A percentile compares a stretch with the other conserved stretches of the same genome.
Evolutionary conservation across 2,797 vertebrate genomes (phyloP).

Genomic region (Spinibarbus caldwelli): DNA sequence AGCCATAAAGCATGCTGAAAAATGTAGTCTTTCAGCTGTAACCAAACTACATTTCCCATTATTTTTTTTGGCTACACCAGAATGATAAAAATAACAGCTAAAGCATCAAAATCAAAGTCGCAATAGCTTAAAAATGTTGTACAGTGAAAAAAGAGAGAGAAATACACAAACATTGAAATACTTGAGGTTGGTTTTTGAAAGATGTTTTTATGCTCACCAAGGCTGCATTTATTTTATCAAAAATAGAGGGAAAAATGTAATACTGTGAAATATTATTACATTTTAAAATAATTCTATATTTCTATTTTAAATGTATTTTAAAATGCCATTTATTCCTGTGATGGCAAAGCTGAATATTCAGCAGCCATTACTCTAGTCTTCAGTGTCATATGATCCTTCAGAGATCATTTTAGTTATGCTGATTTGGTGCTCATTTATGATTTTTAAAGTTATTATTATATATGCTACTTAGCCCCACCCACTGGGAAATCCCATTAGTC

Average conservation of each 20-base stretch:
- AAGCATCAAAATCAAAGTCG: no score
- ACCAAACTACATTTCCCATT: background rate
- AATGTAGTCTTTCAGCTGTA: no score
- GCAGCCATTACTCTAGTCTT: background rate
- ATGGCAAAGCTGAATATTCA: background rate
- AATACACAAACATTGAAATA: no score
- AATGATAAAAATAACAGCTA: background rate
- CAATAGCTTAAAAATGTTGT: no score
- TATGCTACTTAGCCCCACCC: background rate
- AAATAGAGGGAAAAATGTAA: no score
- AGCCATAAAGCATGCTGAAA: background rate
- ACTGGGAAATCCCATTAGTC: background rate
- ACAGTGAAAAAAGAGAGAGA: no score
- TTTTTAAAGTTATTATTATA: background rate
- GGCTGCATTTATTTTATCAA: no score
- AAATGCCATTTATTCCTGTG: background rate
- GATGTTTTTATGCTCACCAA: no score
- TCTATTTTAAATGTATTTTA: background rate
- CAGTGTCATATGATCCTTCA: background rate
- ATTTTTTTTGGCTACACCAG: background rate
- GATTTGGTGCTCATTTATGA: background rate
- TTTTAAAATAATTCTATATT: background rate
- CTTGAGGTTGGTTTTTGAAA: no score
- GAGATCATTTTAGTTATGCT: background rate
- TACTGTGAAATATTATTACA: no score